These are phyloP conservation scores for Zelostemma sp. DNA, from an alignment of 1,140 invertebrate genomes.

Conservation along the genomic window DNA sequence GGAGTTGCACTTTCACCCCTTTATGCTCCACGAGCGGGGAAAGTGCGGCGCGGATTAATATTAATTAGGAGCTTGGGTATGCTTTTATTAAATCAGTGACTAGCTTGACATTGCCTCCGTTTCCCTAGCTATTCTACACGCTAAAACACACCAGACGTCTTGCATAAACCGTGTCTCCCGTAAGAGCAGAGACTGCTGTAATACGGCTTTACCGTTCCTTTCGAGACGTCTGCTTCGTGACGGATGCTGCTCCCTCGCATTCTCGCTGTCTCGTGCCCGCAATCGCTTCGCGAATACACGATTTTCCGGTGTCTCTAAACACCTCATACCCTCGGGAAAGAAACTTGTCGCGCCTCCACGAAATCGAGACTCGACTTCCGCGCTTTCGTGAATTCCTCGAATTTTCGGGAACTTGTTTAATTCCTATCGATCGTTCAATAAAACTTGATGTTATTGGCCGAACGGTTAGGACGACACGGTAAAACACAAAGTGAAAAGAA, in stretches of 20 bases:
- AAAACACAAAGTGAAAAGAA: constrained; percentile 1
- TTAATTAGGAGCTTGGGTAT: constrained; percentile 35
- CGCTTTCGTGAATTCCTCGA: background rate
- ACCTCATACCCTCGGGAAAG: constrained; percentile 26
- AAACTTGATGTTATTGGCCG: too few relatives aligned
- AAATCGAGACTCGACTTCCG: background rate
- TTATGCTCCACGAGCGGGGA: constrained; percentile 22
- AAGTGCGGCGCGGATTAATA: constrained; percentile 40
- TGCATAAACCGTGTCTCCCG: constrained; percentile 5
- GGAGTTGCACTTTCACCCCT: constrained; percentile 42
- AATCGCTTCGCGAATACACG: constrained; percentile 23
- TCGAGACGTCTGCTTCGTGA: constrained; percentile 37
- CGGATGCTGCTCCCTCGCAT: constrained; percentile 39
- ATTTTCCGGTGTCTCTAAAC: constrained; percentile 20
- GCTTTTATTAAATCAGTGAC: constrained; percentile 43
- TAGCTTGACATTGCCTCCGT: constrained; percentile 14
- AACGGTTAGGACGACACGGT: background rate
- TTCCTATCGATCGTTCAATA: too few relatives aligned
- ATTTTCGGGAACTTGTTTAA: too few relatives aligned
- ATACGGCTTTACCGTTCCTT: constrained; percentile 25
- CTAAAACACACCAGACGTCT: constrained; percentile 25
- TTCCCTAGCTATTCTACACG: constrained; percentile 5
- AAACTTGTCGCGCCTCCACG: too few relatives aligned
- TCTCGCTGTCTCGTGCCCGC: constrained; percentile 22
- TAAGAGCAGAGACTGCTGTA: constrained; percentile 19